Base-by-base conservation (phyloP, 1,140 invertebrate species). In the Zaprionus tsacasi region DNA sequence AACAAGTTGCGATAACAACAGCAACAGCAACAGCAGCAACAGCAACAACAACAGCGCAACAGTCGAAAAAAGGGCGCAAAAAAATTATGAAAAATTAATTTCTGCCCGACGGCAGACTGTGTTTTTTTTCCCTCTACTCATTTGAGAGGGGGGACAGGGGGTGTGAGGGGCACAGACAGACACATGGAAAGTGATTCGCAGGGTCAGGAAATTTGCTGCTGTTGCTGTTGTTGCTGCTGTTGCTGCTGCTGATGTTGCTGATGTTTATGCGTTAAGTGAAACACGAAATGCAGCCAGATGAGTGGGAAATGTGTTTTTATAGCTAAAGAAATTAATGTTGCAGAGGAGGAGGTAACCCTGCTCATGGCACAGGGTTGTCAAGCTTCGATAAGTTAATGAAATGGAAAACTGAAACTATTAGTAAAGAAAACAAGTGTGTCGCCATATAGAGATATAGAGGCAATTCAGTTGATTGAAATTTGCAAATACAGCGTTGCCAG, bases 21-120 rank as follows among this genome's bases (percentile, higher is more conserved):
- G 48, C 77, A 64, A 30, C 33, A 74, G n/a, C 60, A 77, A 79
- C 82, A 86, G 6, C 27, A 30, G 6, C 27, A 86, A 40, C 70
- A 66, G 10, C 25, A 76, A n/a, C 65, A 50, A 45, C 25, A 55
- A 56, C 70, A 69, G 52, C 54, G 27, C 38, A 64, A 52, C 64
- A 27, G 25, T 7, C 40, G 66, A 75, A 81, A 81, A 88, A 89
- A 73, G 81, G 81, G 78, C 75, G 81, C 78, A 89, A 89, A 89
- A 88, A 89, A 89, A 89, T 89, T 89, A 89, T 89, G 86, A 89
- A 89, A 88, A 89, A 89, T 89, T 89, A 89, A 89, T 89, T 89
- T 89, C 81, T 89, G 85, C 75, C 85, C 85, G 81, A 76, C 75
- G 86, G 85, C 85, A 90, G 71, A 89, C 74, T 67, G 65, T 68